phyloP scores from a whole-genome alignment of 2,113 vertebrate species.

The Limnothrissa miodon region DNA sequence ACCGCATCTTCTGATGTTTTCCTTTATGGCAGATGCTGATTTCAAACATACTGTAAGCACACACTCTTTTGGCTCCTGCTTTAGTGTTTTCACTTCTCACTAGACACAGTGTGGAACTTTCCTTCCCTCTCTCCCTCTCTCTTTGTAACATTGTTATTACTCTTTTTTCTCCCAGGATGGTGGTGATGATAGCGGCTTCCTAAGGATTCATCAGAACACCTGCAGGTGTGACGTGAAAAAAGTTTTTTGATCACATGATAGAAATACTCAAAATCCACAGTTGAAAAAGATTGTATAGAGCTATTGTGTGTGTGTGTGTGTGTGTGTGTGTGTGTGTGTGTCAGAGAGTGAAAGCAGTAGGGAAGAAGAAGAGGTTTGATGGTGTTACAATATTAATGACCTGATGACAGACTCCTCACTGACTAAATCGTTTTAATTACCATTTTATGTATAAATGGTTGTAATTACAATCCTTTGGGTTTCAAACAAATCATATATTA shows the following conservation, averaged over 20 bases:
- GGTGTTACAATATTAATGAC: neutral
- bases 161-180: slow-evolving; percentile 32
- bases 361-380: neutral
- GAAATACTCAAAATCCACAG: slow-evolving; percentile 24
- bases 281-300: neutral
- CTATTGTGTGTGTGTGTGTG: neutral
- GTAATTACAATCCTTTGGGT: too few species aligned
- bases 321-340: neutral
- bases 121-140: neutral
- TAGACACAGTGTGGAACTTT: neutral
- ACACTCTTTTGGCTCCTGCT: neutral
- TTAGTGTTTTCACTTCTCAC: neutral
- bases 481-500: too few species aligned
- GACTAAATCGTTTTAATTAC: neutral
- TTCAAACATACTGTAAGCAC: neutral
- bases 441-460: neutral
- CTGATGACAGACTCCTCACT: neutral
- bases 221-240: slow-evolving; percentile 45
- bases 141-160: slow-evolving; percentile 17
- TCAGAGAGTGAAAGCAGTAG: neutral
- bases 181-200: slow-evolving; percentile 42
- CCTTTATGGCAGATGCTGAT: neutral
- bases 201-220: slow-evolving; percentile 53
- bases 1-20: neutral
- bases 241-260: too few species aligned